Conservation (phyloP, 2,797 vertebrate species). For the Mormyrus hasselquistii region DNA sequence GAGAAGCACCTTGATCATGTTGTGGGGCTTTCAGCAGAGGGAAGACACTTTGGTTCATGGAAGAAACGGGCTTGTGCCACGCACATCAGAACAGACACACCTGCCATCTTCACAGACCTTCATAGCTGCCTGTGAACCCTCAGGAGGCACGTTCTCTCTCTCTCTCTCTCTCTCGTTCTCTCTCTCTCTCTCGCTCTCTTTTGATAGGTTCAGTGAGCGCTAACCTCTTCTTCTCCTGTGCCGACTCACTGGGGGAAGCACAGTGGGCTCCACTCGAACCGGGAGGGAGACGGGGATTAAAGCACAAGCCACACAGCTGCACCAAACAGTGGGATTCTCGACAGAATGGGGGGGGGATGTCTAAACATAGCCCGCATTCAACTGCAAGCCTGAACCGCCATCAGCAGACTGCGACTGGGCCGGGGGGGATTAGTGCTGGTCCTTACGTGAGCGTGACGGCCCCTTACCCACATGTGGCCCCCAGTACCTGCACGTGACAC, state of each 20-base stretch:
- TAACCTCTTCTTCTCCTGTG: background rate
- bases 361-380: conserved; percentile 16
- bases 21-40: background rate
- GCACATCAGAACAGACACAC: background rate
- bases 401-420: background rate
- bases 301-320: conserved; percentile 1
- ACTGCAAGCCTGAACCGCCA: background rate
- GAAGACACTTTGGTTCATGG: background rate
- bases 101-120: conserved; percentile 7
- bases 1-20: conserved; percentile 18
- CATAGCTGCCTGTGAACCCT: background rate
- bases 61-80: background rate
- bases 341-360: background rate
- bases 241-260: background rate
- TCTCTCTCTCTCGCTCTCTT: background rate
- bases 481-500: background rate
- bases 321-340: conserved; percentile 1
- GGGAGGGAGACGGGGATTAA: background rate
- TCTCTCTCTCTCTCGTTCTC: background rate
- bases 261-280: conserved; percentile 1
- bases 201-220: conserved; percentile 45
- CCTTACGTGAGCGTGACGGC: background rate
- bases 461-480: background rate
- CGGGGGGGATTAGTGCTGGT: background rate
- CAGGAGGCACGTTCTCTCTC: background rate